A percentile compares a stretch with the other conserved stretches of the same genome.
Evolutionary conservation across 2,888 invertebrate species (phyloP).

Genomic region (Morinoia aosen): DNA sequence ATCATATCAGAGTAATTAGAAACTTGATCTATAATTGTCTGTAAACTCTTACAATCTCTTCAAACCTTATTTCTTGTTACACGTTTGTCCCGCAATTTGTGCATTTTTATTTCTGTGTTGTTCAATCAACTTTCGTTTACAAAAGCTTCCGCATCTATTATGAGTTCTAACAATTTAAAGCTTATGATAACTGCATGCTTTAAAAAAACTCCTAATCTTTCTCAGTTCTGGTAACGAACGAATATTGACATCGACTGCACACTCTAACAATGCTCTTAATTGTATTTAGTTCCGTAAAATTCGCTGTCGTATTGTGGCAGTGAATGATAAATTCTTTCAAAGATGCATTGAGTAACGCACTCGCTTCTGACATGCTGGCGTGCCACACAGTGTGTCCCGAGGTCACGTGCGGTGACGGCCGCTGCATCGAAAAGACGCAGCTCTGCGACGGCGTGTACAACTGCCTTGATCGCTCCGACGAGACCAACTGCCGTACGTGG

Average conservation of each 20-base stretch:
- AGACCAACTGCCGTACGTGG: conserved; percentile 39
- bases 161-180: neutral
- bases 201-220: neutral
- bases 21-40: too few relatives aligned
- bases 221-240: too few relatives aligned
- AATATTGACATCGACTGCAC: too few relatives aligned
- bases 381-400: neutral
- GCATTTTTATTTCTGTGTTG: neutral
- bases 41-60: neutral
- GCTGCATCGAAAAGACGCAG: neutral
- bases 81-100: neutral
- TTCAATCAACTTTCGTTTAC: neutral
- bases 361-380: neutral
- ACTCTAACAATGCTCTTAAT: neutral
- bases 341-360: neutral
- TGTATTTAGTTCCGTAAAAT: neutral
- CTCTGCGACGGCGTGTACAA: conserved; percentile 28
- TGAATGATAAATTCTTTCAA: neutral
- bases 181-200: neutral
- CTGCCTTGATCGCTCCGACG: conserved; percentile 51
- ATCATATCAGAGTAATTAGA: too few relatives aligned
- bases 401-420: conserved; percentile 15
- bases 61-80: neutral
- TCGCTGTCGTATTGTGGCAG: neutral
- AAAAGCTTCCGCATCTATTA: neutral